Percentiles rank a stretch among this genome's conserved stretches.
Evolutionary conservation across 1,140 invertebrate species (phyloP).

Genomic region (Meloidogyne chitwoodi): DNA sequence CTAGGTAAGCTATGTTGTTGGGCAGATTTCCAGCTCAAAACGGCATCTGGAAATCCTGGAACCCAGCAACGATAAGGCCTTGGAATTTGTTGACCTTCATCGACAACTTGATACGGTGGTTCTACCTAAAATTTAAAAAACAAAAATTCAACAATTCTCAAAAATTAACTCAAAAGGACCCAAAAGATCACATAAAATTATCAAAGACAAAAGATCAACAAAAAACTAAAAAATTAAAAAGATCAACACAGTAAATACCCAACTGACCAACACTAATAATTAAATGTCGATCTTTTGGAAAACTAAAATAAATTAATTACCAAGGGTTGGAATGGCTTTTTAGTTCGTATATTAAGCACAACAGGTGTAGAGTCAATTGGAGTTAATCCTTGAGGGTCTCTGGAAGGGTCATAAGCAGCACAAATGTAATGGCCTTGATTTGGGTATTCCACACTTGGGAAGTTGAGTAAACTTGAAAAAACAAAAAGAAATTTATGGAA

Average conservation of each 20-base stretch:
- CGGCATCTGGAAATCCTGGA: conserved; percentile 43
- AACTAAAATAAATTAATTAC: too few relatives aligned
- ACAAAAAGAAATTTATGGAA: too few relatives aligned
- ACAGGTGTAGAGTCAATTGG: conserved; percentile 44
- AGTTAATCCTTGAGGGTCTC: conserved; percentile 24
- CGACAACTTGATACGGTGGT: conserved; percentile 41
- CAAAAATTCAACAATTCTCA: too few relatives aligned
- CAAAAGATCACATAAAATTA: too few relatives aligned
- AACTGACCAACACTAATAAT: background rate
- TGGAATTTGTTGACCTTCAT: conserved; percentile 33
- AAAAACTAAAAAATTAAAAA: background rate
- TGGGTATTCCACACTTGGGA: conserved; percentile 26
- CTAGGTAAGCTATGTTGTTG: conserved; percentile 34
- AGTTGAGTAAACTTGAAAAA: conserved; percentile 24
- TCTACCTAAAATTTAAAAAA: too few relatives aligned
- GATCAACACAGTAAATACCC: background rate
- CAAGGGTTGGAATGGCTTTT: conserved; percentile 16
- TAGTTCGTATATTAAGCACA: conserved; percentile 28
- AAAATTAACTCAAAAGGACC: too few relatives aligned
- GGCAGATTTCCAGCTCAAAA: conserved; percentile 39
- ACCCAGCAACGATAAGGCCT: conserved; percentile 44
- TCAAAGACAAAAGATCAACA: background rate
- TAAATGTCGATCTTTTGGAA: too few relatives aligned
- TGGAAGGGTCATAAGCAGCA: conserved; percentile 49
- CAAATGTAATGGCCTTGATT: conserved; percentile 50